Evolutionary conservation across 2,888 invertebrate genomes (phyloP).

Genomic region (Carterocephalus palaemon): DNA sequence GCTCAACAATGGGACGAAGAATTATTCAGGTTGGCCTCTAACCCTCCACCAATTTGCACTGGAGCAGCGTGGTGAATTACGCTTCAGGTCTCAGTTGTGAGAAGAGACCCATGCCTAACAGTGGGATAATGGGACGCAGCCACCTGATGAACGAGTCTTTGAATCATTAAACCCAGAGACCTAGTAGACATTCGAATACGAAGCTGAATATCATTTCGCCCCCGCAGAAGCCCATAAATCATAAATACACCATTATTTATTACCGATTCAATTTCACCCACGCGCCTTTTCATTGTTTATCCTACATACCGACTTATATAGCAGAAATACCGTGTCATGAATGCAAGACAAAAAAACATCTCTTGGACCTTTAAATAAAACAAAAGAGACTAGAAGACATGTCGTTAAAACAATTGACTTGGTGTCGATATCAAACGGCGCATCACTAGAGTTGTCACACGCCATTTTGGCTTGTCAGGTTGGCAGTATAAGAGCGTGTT

Average conservation of each 20-base stretch:
- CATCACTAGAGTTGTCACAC: constrained; percentile 40
- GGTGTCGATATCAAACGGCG: constrained; percentile 42
- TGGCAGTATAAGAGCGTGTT: constrained; percentile 30
- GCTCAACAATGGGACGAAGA: too few species aligned
- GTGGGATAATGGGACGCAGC: too few species aligned
- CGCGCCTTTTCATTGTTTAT: constrained; percentile 66
- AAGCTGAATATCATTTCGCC: constrained; percentile 18
- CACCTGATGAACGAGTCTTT: too few species aligned
- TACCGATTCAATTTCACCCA: constrained; percentile 72
- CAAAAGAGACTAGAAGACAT: constrained; percentile 74
- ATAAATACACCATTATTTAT: constrained; percentile 74
- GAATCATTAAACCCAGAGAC: constrained; percentile 11
- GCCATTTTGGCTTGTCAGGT: constrained; percentile 37
- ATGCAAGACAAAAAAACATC: constrained; percentile 56
- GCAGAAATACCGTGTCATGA: constrained; percentile 50
- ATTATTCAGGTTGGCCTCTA: too few species aligned
- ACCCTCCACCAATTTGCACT: too few species aligned
- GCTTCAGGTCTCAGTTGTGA: too few species aligned
- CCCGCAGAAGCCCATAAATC: constrained; percentile 50
- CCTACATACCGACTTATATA: constrained; percentile 43
- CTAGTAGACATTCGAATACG: constrained; percentile 7
- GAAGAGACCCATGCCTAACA: too few species aligned
- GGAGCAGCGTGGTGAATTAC: too few species aligned
- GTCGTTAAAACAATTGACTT: constrained; percentile 75
- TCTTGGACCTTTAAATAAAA: constrained; percentile 72